Conservation (phyloP, 2,113 vertebrate genomes). For the Phainopepla nitens region DNA sequence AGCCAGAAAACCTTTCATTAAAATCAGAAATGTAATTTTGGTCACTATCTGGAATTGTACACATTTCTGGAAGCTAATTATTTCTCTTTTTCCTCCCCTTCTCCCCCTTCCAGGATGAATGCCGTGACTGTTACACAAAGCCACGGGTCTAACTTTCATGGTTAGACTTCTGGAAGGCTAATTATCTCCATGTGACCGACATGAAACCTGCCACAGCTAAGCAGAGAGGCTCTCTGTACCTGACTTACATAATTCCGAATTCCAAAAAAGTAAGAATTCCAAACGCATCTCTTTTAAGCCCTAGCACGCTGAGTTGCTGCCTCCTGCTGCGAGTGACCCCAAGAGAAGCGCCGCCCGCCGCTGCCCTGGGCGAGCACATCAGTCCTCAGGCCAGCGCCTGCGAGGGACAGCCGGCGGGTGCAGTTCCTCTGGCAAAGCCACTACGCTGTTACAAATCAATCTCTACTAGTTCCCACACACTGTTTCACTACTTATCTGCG, state of each 20-base stretch:
- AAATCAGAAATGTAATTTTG: constrained; percentile 49
- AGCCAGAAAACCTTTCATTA: constrained; percentile 52
- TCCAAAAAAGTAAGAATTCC: neutral
- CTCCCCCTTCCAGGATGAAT: neutral
- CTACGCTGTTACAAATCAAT: neutral
- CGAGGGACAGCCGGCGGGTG: neutral
- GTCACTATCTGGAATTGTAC: constrained; percentile 23
- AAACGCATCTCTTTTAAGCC: neutral
- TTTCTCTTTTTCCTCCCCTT: neutral
- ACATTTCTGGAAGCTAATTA: constrained; percentile 33
- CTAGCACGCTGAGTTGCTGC: neutral
- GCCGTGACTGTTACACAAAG: constrained; percentile 2
- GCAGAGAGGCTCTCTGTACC: neutral
- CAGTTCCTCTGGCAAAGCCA: neutral
- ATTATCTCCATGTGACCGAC: constrained; percentile 16
- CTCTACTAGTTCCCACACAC: neutral
- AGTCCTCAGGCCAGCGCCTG: neutral
- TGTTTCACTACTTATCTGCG: neutral
- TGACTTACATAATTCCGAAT: neutral
- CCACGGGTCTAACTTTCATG: neutral
- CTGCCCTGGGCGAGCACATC: fast-evolving
- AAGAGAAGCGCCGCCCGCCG: neutral
- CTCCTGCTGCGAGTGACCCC: neutral
- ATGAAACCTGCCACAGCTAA: neutral
- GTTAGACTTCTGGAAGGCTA: neutral